Conservation (phyloP, 2,797 vertebrate species). For the Pteropus rufus region DNA sequence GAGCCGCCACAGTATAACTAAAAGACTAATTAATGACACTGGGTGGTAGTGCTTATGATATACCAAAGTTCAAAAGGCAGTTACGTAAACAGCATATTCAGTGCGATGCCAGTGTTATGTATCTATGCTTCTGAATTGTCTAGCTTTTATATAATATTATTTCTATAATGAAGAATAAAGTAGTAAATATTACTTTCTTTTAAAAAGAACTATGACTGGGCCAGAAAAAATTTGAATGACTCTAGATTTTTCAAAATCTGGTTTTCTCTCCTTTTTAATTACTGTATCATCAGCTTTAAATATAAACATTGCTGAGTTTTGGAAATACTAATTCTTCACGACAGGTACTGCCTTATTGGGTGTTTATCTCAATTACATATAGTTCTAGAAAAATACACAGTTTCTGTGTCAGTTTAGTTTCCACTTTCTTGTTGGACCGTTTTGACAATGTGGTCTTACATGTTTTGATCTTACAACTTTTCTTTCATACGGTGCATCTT, state of each 20-base stretch:
- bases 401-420: background rate
- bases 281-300: background rate
- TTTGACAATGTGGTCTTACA: background rate
- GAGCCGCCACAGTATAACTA: background rate
- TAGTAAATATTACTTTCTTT: background rate
- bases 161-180: background rate
- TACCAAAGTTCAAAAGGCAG: background rate
- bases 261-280: background rate
- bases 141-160: background rate
- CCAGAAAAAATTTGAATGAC: background rate
- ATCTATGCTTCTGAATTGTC: background rate
- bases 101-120: background rate
- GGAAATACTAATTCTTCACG: background rate
- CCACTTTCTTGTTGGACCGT: background rate
- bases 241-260: background rate
- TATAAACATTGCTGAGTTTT: background rate
- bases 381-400: background rate
- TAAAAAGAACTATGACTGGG: background rate
- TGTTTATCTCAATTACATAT: background rate
- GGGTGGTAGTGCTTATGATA: background rate
- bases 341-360: background rate
- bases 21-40: background rate
- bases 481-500: background rate
- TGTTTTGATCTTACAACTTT: background rate
- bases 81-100: background rate